phyloP scores from a whole-genome alignment of 2,888 invertebrate species.

The Phorcus lineatus region DNA sequence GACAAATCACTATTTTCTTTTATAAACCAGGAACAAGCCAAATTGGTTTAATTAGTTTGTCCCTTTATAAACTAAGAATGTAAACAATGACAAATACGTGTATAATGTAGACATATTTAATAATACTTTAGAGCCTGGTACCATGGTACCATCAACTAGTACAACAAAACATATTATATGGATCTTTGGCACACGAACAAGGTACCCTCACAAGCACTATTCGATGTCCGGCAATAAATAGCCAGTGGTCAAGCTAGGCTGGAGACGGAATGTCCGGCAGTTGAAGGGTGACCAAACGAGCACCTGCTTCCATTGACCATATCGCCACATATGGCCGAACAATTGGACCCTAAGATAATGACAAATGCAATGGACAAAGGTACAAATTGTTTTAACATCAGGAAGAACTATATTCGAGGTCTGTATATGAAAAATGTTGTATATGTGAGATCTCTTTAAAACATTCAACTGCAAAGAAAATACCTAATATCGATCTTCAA shows the following conservation, averaged over 20 bases:
- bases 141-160: background rate
- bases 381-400: too few species aligned
- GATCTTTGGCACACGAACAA: background rate
- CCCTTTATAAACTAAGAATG: too few species aligned
- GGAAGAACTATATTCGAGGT: too few species aligned
- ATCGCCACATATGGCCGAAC: background rate
- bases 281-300: background rate
- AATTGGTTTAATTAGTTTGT: too few species aligned
- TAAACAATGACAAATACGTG: too few species aligned
- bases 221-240: background rate
- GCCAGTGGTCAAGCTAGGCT: background rate
- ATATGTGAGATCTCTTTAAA: too few species aligned
- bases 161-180: background rate
- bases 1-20: too few species aligned
- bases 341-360: background rate
- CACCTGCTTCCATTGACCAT: background rate
- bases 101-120: background rate
- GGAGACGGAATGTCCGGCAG: background rate
- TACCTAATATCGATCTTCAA: too few species aligned
- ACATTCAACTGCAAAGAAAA: too few species aligned
- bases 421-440: too few species aligned
- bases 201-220: background rate
- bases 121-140: background rate
- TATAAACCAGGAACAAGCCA: too few species aligned
- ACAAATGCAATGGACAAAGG: too few species aligned